phyloP scores from a whole-genome alignment of 2,888 invertebrate species.

The Pocota personata region DNA sequence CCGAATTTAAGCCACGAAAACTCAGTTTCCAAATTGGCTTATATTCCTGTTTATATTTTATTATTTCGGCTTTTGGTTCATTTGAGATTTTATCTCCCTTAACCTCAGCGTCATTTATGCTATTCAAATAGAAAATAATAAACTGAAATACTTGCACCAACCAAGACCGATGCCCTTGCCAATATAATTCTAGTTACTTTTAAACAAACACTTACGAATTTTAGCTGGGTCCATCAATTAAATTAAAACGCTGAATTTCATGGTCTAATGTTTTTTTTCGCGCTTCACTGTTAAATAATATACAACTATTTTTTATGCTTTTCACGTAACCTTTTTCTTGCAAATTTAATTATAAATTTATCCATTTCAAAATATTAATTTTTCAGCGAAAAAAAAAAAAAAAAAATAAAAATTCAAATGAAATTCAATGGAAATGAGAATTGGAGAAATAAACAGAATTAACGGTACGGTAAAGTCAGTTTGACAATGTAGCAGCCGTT shows the following conservation, averaged over 20 bases:
- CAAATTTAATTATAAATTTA: background rate
- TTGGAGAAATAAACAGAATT: background rate
- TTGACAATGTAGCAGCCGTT: background rate
- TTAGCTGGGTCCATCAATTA: background rate
- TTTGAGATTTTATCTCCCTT: background rate
- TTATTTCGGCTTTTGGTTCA: background rate
- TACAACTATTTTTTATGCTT: background rate
- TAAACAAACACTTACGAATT: background rate
- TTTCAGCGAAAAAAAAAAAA: background rate
- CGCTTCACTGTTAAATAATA: background rate
- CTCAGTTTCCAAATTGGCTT: background rate
- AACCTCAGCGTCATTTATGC: background rate
- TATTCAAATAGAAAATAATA: background rate
- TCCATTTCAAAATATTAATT: too few relatives aligned
- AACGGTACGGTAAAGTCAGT: background rate
- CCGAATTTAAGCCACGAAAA: background rate
- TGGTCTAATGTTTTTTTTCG: background rate
- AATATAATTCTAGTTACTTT: background rate
- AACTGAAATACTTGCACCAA: too few relatives aligned
- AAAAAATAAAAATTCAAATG: too few relatives aligned
- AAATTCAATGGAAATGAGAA: background rate
- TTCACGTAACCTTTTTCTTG: background rate
- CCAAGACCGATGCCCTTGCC: background rate
- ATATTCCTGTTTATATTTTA: too few relatives aligned
- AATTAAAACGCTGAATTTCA: too few relatives aligned